Evolutionary conservation across 2,113 vertebrate species (phyloP).

Genomic region (Brachirus orientalis): DNA sequence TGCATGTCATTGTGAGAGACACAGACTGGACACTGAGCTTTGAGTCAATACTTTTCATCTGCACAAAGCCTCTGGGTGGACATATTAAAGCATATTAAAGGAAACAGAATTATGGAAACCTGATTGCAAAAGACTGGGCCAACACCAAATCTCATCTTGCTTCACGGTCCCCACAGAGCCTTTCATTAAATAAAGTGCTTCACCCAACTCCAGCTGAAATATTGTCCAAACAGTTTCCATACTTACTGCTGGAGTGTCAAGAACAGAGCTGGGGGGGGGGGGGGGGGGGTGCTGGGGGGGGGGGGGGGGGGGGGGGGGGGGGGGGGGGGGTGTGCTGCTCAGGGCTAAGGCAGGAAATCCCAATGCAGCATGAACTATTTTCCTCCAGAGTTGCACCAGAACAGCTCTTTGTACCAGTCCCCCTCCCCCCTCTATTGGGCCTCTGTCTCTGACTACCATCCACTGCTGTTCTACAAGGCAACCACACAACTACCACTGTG

Average conservation of each 20-base stretch:
- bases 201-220: constrained; percentile 44
- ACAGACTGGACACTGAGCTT: constrained; percentile 13
- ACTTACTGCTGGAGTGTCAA: constrained; percentile 41
- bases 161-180: constrained; percentile 12
- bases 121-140: constrained; percentile 55
- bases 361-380: constrained; percentile 81
- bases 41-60: constrained; percentile 37
- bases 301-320: constrained; percentile 30
- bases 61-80: constrained; percentile 23
- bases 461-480: constrained; percentile 52
- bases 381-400: constrained; percentile 77
- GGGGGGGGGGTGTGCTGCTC: constrained; percentile 12
- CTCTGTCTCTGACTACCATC: constrained; percentile 69
- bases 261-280: constrained; percentile 42
- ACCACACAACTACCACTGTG: constrained; percentile 52
- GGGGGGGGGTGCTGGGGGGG: constrained; percentile 18
- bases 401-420: constrained; percentile 75
- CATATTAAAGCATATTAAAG: constrained; percentile 28
- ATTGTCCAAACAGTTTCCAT: constrained; percentile 51
- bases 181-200: constrained; percentile 41
- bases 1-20: constrained; percentile 29
- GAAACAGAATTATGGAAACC: constrained; percentile 42
- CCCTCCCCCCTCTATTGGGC: constrained; percentile 65
- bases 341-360: constrained; percentile 81
- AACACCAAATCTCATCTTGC: constrained; percentile 14